Evolutionary conservation across 1,140 invertebrate genomes (phyloP).

Genomic region (Heliconius nattereri): DNA sequence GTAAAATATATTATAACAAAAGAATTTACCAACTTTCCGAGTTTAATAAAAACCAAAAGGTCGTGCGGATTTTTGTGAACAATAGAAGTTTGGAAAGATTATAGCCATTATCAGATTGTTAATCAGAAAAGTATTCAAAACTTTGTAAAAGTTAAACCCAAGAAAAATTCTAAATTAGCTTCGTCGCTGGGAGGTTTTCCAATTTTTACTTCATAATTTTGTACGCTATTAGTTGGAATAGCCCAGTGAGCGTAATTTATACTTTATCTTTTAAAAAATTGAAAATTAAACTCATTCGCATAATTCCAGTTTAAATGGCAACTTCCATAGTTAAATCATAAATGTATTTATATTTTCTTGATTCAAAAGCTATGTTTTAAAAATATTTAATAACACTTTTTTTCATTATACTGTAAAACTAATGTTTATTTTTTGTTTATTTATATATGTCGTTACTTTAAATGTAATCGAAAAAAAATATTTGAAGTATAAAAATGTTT

Average conservation of each 20-base stretch:
- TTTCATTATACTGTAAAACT: too few relatives aligned
- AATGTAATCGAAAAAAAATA: too few relatives aligned
- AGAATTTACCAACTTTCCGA: conserved; percentile 31
- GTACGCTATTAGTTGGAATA: conserved; percentile 22
- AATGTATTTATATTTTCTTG: too few relatives aligned
- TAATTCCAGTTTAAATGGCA: background rate
- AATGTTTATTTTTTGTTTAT: too few relatives aligned
- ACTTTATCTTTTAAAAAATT: background rate
- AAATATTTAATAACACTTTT: too few relatives aligned
- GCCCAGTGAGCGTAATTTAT: conserved; percentile 1
- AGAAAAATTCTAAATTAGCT: conserved; percentile 37
- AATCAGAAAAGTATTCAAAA: conserved; percentile 43
- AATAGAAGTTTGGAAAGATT: conserved; percentile 40
- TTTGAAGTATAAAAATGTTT: too few relatives aligned
- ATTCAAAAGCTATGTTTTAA: too few relatives aligned
- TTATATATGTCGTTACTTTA: too few relatives aligned
- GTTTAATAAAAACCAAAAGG: conserved; percentile 37
- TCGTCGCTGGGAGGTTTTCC: conserved; percentile 21
- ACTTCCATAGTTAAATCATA: background rate
- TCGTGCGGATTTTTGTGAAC: conserved; percentile 32
- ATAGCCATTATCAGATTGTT: conserved; percentile 40
- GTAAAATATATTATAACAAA: conserved; percentile 39
- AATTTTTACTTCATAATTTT: conserved; percentile 34
- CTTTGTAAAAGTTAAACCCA: conserved; percentile 36
- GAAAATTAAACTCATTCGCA: background rate